Percentiles rank a stretch among this genome's conserved stretches.
Evolutionary conservation across 2,888 invertebrate genomes (phyloP).

Genomic region (Lithophane socia): DNA sequence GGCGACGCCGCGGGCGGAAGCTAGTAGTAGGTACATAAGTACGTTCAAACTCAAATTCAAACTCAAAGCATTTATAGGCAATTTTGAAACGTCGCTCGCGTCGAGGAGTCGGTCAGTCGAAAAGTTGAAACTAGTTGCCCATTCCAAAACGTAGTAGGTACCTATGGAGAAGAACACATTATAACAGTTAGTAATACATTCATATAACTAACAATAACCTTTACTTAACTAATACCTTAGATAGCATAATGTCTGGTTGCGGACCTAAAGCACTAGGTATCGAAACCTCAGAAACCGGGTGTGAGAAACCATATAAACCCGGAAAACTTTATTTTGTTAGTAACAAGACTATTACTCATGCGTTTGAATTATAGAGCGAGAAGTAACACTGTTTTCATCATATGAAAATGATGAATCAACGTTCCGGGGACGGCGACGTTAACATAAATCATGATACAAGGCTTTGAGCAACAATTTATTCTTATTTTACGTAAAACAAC

Average conservation of each 20-base stretch:
- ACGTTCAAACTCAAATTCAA: neutral
- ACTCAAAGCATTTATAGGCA: neutral
- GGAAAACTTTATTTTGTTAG: conserved; percentile 63
- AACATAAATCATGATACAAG: conserved; percentile 71
- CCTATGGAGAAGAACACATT: neutral
- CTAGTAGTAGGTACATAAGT: too few relatives aligned
- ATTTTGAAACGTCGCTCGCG: neutral
- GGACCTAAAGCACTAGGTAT: neutral
- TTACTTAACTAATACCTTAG: neutral
- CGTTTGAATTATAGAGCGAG: conserved; percentile 73
- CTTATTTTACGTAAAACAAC: conserved; percentile 56
- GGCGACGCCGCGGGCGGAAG: too few relatives aligned
- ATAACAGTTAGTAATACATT: too few relatives aligned
- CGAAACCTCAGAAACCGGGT: neutral
- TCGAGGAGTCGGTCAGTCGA: neutral
- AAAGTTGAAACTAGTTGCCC: too few relatives aligned
- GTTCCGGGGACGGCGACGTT: conserved; percentile 30
- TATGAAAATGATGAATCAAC: conserved; percentile 80
- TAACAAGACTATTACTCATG: conserved; percentile 73
- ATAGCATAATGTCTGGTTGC: neutral
- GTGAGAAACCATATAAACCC: conserved; percentile 15
- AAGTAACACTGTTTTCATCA: conserved; percentile 75
- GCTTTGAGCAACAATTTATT: conserved; percentile 69
- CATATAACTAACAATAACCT: neutral
- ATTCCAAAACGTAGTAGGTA: neutral